Evolutionary conservation across 2,113 vertebrate species (phyloP).

Genomic region (Pterocles gutturalis): DNA sequence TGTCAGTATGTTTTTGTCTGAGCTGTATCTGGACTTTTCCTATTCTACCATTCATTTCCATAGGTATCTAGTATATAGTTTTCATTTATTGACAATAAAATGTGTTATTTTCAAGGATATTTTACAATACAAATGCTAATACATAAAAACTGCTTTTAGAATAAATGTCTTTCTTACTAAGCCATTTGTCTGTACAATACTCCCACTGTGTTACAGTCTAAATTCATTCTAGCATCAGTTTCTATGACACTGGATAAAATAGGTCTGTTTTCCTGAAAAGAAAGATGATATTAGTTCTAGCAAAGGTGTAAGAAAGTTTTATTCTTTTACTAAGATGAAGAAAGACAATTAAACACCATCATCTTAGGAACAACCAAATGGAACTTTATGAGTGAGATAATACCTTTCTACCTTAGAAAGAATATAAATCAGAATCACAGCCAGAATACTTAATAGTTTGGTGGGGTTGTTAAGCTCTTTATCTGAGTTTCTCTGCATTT

Average conservation of each 20-base stretch:
- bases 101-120: background rate
- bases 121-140: background rate
- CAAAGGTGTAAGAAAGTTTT: background rate
- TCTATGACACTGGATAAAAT: slow-evolving; percentile 41
- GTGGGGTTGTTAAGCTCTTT: background rate
- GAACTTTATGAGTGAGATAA: background rate
- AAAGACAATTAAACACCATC: background rate
- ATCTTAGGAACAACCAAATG: background rate
- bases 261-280: slow-evolving; percentile 32
- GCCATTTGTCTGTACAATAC: slow-evolving; percentile 19
- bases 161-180: background rate
- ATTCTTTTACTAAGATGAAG: background rate
- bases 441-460: background rate
- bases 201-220: slow-evolving; percentile 12
- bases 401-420: background rate
- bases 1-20: background rate
- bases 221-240: slow-evolving; percentile 18
- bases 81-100: background rate
- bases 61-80: background rate
- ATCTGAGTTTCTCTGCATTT: background rate
- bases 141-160: background rate
- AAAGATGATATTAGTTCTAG: background rate
- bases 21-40: background rate
- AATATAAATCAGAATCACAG: background rate
- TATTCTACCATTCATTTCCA: background rate